Base-by-base conservation (phyloP, 1,140 invertebrate genomes). In the Samia ricini region DNA sequence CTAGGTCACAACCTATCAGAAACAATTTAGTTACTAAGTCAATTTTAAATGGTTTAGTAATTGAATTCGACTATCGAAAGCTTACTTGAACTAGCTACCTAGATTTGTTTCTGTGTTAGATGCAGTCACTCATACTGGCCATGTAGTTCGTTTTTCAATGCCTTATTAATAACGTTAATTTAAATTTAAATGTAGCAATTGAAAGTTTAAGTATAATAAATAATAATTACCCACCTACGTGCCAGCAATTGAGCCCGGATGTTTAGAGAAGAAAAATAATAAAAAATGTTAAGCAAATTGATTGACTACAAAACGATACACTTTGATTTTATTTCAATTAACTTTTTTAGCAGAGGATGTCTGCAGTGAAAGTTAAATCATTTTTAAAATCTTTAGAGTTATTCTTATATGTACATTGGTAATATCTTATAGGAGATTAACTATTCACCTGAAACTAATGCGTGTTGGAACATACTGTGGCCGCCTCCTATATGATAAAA, bases 281-380 rank as follows among this genome's bases (percentile, higher is more conserved):
- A 24, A 51, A 74, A 73, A 68, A 66, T 68, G 63, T 68, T 36
- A 24, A 20, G 18, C 22, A 69, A 68, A 69, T 68, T 66, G 67
- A 26, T 62, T 48, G 62, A 61, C 66, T 52, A 64, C 59, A 52
- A 74, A 72, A 64, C 66, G 64, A 62, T 69, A 66, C 49, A 61
- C 60, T 72, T 72, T 71, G 63, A 79, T 79, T 80, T 83, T 79
- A 72, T 81, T 79, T 76, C 74, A 76, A 77, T 79, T 77, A 77
- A 29, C 49, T 73, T 81, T 79, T 56, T 80, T 83, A 77, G 71
- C 60, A 73, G 74, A 81, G 75, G 81, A 83, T 79, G 77, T 77
- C 64, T 62, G 72, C 63, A 77, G 81, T 81, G 81, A 83, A 83
- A 83, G 81, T 70, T 63, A 66, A 64, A 61, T 66, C 64, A 54